These are phyloP conservation scores for Ctenodactylus gundi DNA, from an alignment of 2,113 vertebrate genomes.

Conservation along the genomic window DNA sequence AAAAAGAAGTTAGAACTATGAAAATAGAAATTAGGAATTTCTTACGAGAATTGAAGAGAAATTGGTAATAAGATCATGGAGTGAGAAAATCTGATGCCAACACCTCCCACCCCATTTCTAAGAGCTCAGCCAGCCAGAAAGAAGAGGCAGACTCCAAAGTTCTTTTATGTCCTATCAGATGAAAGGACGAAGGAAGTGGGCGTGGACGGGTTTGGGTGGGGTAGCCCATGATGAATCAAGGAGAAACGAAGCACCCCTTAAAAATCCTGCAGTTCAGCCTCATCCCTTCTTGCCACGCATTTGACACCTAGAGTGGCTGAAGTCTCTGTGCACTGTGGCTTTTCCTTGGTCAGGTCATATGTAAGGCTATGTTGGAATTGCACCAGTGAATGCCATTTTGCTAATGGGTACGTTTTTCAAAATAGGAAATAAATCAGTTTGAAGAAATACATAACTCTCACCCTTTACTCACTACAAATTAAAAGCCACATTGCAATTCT, in stretches of 20 bases:
- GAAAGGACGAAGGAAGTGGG: neutral
- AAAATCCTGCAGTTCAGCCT: neutral
- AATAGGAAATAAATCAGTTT: neutral
- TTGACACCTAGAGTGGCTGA: neutral
- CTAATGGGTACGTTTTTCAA: neutral
- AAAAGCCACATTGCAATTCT: neutral
- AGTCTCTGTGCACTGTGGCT: fast-evolving
- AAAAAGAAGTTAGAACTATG: neutral
- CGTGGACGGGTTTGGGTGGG: neutral
- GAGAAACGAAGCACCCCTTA: too few species aligned
- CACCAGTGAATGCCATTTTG: neutral
- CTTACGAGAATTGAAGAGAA: neutral
- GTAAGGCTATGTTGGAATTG: neutral
- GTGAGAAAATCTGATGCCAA: neutral
- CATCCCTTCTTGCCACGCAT: too few species aligned
- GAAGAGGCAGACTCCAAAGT: neutral
- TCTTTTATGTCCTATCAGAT: neutral
- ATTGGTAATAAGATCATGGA: neutral
- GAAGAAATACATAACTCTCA: neutral
- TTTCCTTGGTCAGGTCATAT: neutral
- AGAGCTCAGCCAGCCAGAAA: neutral
- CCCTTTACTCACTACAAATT: neutral
- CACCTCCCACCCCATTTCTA: too few species aligned
- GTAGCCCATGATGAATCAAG: too few species aligned
- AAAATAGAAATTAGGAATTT: neutral